Base-by-base conservation (phyloP, 2,797 vertebrate species). In the Prunella strophiata region DNA sequence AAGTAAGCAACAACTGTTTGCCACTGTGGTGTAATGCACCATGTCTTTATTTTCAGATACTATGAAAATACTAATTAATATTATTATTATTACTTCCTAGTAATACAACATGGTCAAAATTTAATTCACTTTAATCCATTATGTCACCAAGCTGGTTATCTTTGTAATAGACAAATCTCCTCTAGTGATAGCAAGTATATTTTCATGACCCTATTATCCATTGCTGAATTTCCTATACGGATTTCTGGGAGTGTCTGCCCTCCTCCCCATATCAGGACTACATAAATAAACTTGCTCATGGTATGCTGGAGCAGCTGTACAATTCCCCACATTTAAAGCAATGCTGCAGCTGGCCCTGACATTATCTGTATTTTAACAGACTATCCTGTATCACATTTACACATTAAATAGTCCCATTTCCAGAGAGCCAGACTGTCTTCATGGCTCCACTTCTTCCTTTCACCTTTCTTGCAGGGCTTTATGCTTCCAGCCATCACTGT, bases 261-360 rank as follows among this genome's bases (percentile, higher is more conserved):
- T 47, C 32, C 65, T 91, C 20, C 65, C 38, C 29, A 9, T 47
- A 65, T 16, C 65, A 88, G 40, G 10, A 19, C 42, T 48, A 85
- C 70, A 63, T 57, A 93, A 91, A 89, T 72, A 96, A 89, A 91
- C 57, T 38, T 62, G 42, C 3, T 71, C 12, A 43, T 36, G 47
- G 34, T 27, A 91, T 81, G 65, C 54, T 91, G 30, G 14, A 94
- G 22, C 85, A 91, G 87, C 79, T 92, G 93, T 80, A 74, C 13
- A 65, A 61, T 92, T 94, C 93, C 50, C 80, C 43, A 48, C 79
- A 68, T 68, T 70, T 72, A 65, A 78, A 96, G 73, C 30, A 88
- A 32, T 25, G 57, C 15, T 82, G 47, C 80, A 91, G 66, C 51
- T 93, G 91, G 50, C 42, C 72, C 79, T 85, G 45, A 89, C 61